These are phyloP conservation scores for Temnothorax unifasciatus DNA, from an alignment of 2,888 invertebrate genomes.

Conservation along the genomic window DNA sequence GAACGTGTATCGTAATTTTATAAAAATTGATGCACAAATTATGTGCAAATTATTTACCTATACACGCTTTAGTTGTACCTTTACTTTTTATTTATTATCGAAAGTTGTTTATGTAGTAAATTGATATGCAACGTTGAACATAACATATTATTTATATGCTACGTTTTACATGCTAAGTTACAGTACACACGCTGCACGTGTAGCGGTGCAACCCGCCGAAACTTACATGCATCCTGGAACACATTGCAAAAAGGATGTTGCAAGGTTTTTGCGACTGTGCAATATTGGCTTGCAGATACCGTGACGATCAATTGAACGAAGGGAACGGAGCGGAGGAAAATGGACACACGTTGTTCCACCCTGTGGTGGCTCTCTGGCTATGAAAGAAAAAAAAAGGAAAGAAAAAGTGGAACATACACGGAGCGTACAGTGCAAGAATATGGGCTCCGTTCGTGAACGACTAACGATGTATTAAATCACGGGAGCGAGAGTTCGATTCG, in stretches of 20 bases:
- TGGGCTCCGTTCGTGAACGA: not conserved
- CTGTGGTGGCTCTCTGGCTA: not conserved
- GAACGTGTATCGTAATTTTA: not conserved
- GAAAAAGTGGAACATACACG: constrained; percentile 10
- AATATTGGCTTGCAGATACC: constrained; percentile 25
- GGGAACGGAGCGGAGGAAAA: not conserved
- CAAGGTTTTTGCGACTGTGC: constrained; percentile 37
- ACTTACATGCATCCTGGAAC: constrained; percentile 26
- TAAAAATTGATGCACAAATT: not conserved
- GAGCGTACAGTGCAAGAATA: constrained; percentile 22
- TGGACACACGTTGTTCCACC: constrained; percentile 4
- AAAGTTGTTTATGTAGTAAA: constrained; percentile 34
- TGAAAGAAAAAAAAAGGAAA: not conserved
- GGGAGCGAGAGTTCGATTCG: constrained; percentile 41
- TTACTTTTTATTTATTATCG: not conserved
- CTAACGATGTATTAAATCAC: constrained; percentile 53
- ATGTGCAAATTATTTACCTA: not conserved
- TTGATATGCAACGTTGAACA: constrained; percentile 2
- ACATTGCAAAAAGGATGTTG: constrained; percentile 26
- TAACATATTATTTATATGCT: constrained; percentile 13
- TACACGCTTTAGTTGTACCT: not conserved
- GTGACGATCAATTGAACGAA: constrained; percentile 28
- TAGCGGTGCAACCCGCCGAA: not conserved
- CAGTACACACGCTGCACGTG: not conserved
- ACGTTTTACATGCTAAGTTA: constrained; percentile 10